A percentile compares a stretch with the other conserved stretches of the same genome.
These are phyloP conservation scores for Pithecia hirsuta DNA, from an alignment of 2,797 vertebrate species.

Conservation along the genomic window DNA sequence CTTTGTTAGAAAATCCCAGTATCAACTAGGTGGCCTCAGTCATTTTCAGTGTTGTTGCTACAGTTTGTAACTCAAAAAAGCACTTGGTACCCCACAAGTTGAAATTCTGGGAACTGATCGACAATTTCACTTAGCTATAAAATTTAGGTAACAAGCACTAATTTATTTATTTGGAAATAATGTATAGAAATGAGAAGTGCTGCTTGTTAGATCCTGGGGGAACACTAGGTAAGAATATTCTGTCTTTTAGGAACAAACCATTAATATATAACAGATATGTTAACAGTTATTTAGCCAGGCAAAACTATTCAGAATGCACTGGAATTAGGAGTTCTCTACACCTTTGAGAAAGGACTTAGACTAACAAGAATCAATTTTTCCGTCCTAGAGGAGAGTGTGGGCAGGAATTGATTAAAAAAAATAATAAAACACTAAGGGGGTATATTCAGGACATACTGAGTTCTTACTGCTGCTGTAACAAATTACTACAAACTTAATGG, in stretches of 20 bases:
- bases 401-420: neutral
- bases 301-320: neutral
- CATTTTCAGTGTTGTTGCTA: neutral
- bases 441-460: neutral
- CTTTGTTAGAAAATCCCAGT: neutral
- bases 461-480: neutral
- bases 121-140: neutral
- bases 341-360: neutral
- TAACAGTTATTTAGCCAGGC: neutral
- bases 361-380: neutral
- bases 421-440: neutral
- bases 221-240: neutral
- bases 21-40: neutral
- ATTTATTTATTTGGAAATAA: neutral
- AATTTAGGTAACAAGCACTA: neutral
- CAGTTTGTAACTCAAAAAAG: neutral
- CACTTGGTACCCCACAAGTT: neutral
- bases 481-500: neutral
- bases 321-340: neutral
- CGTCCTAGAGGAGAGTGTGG: neutral
- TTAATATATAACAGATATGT: neutral
- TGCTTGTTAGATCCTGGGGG: neutral
- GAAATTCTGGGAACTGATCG: neutral
- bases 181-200: neutral
- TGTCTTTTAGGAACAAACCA: neutral